Base-by-base conservation (phyloP, 1,140 invertebrate genomes). In the Radopholus similis region DNA sequence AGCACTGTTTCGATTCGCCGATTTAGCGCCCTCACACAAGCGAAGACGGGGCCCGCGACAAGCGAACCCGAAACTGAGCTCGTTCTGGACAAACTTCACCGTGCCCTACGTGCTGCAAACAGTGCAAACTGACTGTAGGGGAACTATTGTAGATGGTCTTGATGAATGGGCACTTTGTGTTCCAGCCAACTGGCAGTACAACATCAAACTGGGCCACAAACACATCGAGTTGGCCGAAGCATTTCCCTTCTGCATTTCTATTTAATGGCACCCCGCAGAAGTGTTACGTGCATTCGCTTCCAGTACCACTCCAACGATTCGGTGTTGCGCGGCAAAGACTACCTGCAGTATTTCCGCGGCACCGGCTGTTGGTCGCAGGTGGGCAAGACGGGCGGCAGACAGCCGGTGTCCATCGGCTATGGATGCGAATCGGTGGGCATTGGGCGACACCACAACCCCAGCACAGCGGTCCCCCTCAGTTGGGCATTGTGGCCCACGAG, bases 401-500 rank as follows among this genome's bases (percentile, higher is more conserved):
- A 81, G 54, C 73, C 72, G 40, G 71, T 81, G 21, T 81, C 78
- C 1, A 80, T 81, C 55, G 78, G 78, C 21, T 82, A 79, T 58
- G 78, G 78, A 56, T 81, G 78, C 66, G 78, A 81, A 58, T 66
- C 71, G 26, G 75, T 79, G 57, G 55, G 62, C 37, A 18, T 35
- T 51, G 30, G 23, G 30, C 18, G n/a, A n/a, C 21, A 38, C 18
- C 26, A 49, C 32, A 47, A 60, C 42, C 11, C 30, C 3, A 34
- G 0, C 32, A 34, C 15, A 55, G 18, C 18, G 1, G 18, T 21
- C n/a, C 30, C 15, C 47, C 78, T 60, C 34, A 80, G 77, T 35
- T 79, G 30, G 78, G 78, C 63, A 81, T 81, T 40, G 71, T 81
- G 13, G 75, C 79, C 26, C 85, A 86, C 68, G 85, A 86, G 69